Percentiles rank a stretch among this genome's conserved stretches.
phyloP scores from a whole-genome alignment of 2,888 invertebrate genomes.

The Acleris cristana region DNA sequence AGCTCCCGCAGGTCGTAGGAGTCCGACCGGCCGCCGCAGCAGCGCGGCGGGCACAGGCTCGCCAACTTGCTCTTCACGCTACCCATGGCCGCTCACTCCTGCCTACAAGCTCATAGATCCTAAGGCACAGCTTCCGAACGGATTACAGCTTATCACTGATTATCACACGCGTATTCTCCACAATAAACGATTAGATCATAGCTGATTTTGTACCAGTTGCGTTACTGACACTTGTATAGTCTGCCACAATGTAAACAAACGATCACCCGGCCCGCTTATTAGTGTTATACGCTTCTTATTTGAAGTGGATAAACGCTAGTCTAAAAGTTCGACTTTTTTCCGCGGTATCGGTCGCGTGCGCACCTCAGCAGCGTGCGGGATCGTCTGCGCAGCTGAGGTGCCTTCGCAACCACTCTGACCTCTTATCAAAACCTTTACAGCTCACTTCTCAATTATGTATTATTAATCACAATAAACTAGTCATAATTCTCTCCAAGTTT shows the following conservation, averaged over 20 bases:
- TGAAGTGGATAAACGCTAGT: slow-evolving; percentile 12
- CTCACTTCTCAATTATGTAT: too few relatives aligned
- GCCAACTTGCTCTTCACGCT: slow-evolving; percentile 65
- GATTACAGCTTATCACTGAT: slow-evolving; percentile 48
- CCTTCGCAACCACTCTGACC: slow-evolving; percentile 54
- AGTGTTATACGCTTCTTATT: slow-evolving; percentile 36
- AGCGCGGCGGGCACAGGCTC: slow-evolving; percentile 54
- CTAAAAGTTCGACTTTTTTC: slow-evolving; percentile 40
- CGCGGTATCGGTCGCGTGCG: slow-evolving; percentile 58
- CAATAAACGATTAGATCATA: slow-evolving; percentile 62
- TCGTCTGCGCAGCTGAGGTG: slow-evolving; percentile 56
- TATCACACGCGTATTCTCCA: slow-evolving; percentile 50
- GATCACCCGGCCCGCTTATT: slow-evolving; percentile 52
- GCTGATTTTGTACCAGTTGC: slow-evolving; percentile 49
- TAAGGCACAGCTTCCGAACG: not conserved
- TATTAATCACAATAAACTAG: slow-evolving; percentile 4
- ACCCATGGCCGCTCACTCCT: slow-evolving; percentile 57
- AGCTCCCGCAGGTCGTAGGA: slow-evolving; percentile 71
- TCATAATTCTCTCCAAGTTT: slow-evolving; percentile 11
- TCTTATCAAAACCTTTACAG: slow-evolving; percentile 61
- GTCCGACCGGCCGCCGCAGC: slow-evolving; percentile 57
- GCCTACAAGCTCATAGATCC: slow-evolving; percentile 18
- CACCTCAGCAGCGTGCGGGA: slow-evolving; percentile 50
- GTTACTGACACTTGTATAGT: slow-evolving; percentile 50
- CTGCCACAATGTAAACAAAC: slow-evolving; percentile 64